Evolutionary conservation across 2,797 vertebrate species (phyloP).

Genomic region (Hydrocynus forskahlii): DNA sequence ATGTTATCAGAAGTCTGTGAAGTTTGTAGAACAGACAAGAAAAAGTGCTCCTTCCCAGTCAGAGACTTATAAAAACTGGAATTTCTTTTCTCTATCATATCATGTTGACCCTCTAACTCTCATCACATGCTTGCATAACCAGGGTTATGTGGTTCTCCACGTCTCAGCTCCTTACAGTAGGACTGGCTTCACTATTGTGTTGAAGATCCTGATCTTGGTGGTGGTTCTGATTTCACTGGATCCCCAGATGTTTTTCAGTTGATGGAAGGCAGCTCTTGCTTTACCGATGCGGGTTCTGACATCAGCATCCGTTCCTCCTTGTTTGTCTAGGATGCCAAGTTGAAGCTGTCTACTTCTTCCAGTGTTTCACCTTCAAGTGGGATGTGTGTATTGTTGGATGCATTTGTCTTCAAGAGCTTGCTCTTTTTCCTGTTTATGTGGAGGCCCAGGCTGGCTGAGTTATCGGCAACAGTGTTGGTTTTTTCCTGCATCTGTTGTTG

Average conservation of each 20-base stretch:
- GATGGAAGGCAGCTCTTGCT: no score
- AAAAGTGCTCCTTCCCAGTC: neutral
- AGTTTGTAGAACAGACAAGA: conserved; percentile 1
- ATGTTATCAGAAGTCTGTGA: conserved; percentile 3
- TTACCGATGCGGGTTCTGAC: no score
- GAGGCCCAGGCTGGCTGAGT: no score
- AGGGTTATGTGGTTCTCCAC: neutral
- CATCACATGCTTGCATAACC: neutral
- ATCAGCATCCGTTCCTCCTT: no score
- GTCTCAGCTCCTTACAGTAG: neutral
- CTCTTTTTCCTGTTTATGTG: no score
- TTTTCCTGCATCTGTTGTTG: no score
- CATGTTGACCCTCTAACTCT: neutral
- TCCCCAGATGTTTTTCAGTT: neutral
- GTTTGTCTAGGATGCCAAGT: no score
- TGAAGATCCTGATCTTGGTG: conserved; percentile 29
- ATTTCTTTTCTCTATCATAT: neutral
- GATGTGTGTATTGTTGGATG: no score
- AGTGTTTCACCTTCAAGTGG: no score
- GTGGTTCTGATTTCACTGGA: neutral
- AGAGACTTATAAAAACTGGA: neutral
- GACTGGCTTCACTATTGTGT: conserved; percentile 7
- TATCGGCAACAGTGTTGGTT: no score
- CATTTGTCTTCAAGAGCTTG: no score
- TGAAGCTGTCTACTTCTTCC: no score